Evolutionary conservation across 2,113 vertebrate genomes (phyloP).

Genomic region (Epinephelus cyanopodus): DNA sequence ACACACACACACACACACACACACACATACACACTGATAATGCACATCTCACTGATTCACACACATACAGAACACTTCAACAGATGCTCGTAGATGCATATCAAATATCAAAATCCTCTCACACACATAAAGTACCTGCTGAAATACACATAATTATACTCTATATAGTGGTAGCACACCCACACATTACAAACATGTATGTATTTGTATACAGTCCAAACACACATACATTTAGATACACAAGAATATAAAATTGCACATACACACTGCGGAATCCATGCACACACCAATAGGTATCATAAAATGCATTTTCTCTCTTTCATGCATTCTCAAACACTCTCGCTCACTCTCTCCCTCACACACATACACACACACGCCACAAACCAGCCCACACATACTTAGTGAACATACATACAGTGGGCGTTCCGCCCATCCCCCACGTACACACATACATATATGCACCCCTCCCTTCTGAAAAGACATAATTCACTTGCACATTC

Average conservation of each 20-base stretch:
- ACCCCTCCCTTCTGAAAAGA: conserved; percentile 79
- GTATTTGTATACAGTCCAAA: conserved; percentile 11
- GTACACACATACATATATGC: conserved; percentile 76
- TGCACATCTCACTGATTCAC: conserved; percentile 27
- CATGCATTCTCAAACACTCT: conserved; percentile 22
- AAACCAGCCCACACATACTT: conserved; percentile 66
- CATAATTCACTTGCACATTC: conserved; percentile 82
- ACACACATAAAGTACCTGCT: conserved; percentile 46
- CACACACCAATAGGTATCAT: conserved; percentile 38
- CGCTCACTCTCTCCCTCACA: conserved; percentile 18
- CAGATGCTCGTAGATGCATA: conserved; percentile 62
- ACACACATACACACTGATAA: conserved; percentile 14
- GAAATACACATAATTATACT: conserved; percentile 31
- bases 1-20: conserved; percentile 30
- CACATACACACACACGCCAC: conserved; percentile 30
- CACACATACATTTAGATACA: conserved; percentile 14
- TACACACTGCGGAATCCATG: conserved; percentile 31
- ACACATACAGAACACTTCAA: conserved; percentile 47
- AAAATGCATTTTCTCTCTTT: conserved; percentile 51
- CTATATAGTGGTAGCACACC: conserved; percentile 24
- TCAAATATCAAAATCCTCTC: conserved; percentile 30
- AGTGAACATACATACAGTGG: conserved; percentile 74
- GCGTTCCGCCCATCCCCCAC: conserved; percentile 74
- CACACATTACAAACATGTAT: conserved; percentile 9
- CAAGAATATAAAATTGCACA: background rate